phyloP scores from a whole-genome alignment of 1,140 invertebrate species.

The Drosophila dunni region DNA sequence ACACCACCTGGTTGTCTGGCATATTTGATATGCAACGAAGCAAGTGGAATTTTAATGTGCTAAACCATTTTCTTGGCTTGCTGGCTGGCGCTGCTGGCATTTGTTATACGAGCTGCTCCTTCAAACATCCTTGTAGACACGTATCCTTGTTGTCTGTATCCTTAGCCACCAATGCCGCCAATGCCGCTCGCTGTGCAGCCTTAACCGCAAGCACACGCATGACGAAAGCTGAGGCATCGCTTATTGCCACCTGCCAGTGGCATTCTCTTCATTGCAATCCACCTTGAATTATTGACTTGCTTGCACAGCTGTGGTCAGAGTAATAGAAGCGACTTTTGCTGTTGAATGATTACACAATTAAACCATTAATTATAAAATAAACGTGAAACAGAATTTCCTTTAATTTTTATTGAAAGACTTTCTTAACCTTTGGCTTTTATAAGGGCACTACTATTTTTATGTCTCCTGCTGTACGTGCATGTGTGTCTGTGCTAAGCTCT shows the following conservation, averaged over 20 bases:
- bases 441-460: background rate
- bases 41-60: conserved; percentile 83
- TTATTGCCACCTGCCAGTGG: conserved; percentile 43
- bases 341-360: too few relatives aligned
- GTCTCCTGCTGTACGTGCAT: background rate
- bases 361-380: too few relatives aligned
- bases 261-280: conserved; percentile 52
- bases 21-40: conserved; percentile 80
- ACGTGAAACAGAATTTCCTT: too few relatives aligned
- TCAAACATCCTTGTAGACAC: background rate
- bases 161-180: conserved; percentile 11
- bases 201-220: conserved; percentile 48
- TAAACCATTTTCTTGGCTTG: conserved; percentile 75
- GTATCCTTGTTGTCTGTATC: conserved; percentile 13
- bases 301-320: background rate
- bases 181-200: conserved; percentile 31
- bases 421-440: background rate
- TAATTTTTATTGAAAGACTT: too few relatives aligned
- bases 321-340: too few relatives aligned
- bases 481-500: conserved; percentile 1
- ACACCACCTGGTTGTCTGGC: conserved; percentile 42
- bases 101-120: conserved; percentile 27
- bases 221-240: conserved; percentile 12
- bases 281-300: conserved; percentile 56
- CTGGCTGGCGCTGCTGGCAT: conserved; percentile 35